Percentiles rank a stretch among this genome's conserved stretches.
These are phyloP conservation scores for Molossus alvarezi DNA, from an alignment of 2,797 vertebrate genomes.

Conservation along the genomic window DNA sequence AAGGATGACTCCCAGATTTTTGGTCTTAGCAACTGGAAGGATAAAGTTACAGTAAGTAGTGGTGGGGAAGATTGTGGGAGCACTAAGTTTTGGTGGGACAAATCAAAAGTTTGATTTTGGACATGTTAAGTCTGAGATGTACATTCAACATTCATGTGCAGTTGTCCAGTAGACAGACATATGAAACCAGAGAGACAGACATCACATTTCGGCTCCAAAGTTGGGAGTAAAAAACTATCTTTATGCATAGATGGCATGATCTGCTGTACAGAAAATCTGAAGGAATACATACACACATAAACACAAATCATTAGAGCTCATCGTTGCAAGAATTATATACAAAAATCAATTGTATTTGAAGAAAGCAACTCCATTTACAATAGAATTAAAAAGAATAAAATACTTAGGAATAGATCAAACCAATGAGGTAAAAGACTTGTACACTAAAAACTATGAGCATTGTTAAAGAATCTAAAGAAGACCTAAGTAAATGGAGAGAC, in stretches of 20 bases:
- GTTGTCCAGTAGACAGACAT: not conserved
- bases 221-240: not conserved
- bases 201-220: not conserved
- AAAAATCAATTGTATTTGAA: not conserved
- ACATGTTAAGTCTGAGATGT: not conserved
- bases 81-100: not conserved
- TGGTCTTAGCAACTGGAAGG: not conserved
- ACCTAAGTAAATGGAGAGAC: too few species aligned
- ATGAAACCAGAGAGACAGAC: not conserved
- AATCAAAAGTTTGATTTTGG: not conserved
- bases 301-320: not conserved
- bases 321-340: not conserved
- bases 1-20: not conserved
- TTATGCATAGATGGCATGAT: too few species aligned
- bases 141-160: not conserved
- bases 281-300: not conserved
- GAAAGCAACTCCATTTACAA: too few species aligned
- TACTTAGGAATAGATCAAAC: too few species aligned
- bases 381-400: too few species aligned
- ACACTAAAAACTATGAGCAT: too few species aligned
- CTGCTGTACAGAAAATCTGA: not conserved
- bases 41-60: not conserved
- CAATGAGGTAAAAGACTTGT: too few species aligned
- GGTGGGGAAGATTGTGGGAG: not conserved
- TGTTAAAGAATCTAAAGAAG: too few species aligned